Percentiles rank a stretch among this genome's conserved stretches.
Conservation (phyloP, 2,113 vertebrate species). For the Phoxinus phoxinus region DNA sequence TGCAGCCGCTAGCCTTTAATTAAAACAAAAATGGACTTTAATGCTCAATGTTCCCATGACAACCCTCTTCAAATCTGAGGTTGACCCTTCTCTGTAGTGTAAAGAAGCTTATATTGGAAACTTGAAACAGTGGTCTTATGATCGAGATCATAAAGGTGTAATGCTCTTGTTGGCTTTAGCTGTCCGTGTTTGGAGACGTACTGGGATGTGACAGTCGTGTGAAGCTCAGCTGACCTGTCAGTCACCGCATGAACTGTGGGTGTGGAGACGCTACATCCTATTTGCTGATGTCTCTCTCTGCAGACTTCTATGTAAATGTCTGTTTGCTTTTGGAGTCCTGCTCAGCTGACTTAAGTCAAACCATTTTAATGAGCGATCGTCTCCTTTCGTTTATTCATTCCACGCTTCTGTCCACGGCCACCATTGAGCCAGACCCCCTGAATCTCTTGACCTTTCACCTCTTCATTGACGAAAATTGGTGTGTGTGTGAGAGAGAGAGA, state of each 20-base stretch:
- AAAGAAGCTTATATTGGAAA: not conserved
- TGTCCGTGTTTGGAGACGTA: not conserved
- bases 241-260: not conserved
- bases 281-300: conserved; percentile 6
- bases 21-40: conserved; percentile 52
- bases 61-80: conserved; percentile 51
- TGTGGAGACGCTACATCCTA: conserved; percentile 10
- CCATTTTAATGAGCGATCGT: not conserved
- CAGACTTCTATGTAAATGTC: not conserved
- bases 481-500: not conserved
- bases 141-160: not conserved
- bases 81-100: conserved; percentile 19
- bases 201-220: not conserved
- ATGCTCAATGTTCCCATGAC: conserved; percentile 56
- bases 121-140: not conserved
- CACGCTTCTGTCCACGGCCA: not conserved
- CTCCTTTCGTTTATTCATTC: not conserved
- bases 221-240: conserved; percentile 6
- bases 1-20: conserved; percentile 45
- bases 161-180: conserved; percentile 21
- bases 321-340: conserved; percentile 23
- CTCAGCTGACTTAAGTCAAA: conserved; percentile 1
- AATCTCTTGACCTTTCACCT: conserved; percentile 24
- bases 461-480: not conserved
- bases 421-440: not conserved